A percentile compares a stretch with the other conserved stretches of the same genome.
These are phyloP conservation scores for Tamias sibiricus DNA, from an alignment of 2,113 vertebrate species.

Conservation along the genomic window DNA sequence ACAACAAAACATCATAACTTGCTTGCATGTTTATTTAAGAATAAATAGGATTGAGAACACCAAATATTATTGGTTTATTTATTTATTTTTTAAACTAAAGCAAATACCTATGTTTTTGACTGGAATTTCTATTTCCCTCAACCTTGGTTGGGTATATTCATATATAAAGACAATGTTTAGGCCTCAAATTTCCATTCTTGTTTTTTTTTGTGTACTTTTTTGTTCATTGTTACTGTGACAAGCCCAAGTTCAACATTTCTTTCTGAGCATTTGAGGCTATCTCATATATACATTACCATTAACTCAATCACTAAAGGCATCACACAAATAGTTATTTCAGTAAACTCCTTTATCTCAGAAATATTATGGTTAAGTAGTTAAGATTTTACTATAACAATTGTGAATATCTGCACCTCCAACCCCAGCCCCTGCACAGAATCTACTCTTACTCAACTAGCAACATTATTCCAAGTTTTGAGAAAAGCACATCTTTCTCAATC, in stretches of 20 bases:
- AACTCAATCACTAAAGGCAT: background rate
- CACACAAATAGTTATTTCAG: background rate
- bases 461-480: background rate
- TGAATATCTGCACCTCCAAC: background rate
- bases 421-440: background rate
- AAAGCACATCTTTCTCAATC: background rate
- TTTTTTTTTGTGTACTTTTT: background rate
- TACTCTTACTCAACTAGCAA: background rate
- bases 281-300: background rate
- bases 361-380: background rate
- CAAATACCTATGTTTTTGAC: background rate
- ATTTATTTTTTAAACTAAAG: background rate
- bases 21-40: background rate
- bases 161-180: background rate
- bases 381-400: background rate
- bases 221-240: background rate
- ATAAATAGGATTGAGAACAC: background rate
- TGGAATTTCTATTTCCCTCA: background rate
- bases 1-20: background rate
- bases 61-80: background rate
- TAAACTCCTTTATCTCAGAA: background rate
- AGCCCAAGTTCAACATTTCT: background rate
- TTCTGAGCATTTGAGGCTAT: background rate
- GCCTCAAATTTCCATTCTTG: background rate
- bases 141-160: background rate